Base-by-base conservation (phyloP, 2,797 vertebrate species). In the Brachyalestes nurse region DNA sequence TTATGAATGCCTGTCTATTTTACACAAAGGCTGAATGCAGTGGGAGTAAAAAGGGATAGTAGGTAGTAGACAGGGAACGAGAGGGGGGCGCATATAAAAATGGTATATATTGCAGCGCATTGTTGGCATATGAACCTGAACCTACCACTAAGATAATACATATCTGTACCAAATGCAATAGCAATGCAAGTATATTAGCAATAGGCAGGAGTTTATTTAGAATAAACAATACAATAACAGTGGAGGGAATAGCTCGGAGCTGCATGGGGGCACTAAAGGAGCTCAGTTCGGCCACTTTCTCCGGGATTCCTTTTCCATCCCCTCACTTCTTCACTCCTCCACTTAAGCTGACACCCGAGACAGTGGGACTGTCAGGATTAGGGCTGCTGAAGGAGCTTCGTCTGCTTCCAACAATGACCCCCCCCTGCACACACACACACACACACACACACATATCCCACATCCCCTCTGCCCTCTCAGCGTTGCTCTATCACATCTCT, bases 341-440 rank as follows among this genome's bases (percentile, higher is more conserved):
- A 65, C 62, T 65, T 75, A 79, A 80, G 80, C 78, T 82, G 77
- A 79, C 71, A 72, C 64, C 73, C 38, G 47, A 79, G 69, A 80
- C 82, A 83, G 80, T 74, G 42, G 67, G 25, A 51, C 83, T 77
- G 75, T 81, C 77, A 71, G 34, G 79, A 64, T 82, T 51, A 81
- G 78, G 64, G 55, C 75, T 73, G 74, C 65, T 8, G 58, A 61
- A 62, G 79, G 80, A 85, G 82, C 85, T 78, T 77, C 73, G 42
- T 76, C 78, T 72, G 77, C 78, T 62, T 76, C 57, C 34, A 76
- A 79, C 80, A 83, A 80, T 80, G 78, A 34, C 34, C 0, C 79
- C 60, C 47, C 28, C 16, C 9, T 64, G 75, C 69, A 10, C 25
- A 34, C 34, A 34, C 34, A 34, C 34, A 34, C 34, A 34, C 34